A percentile compares a stretch with the other conserved stretches of the same genome.
phyloP scores from a whole-genome alignment of 2,888 invertebrate genomes.

The Gerris lacustris region DNA sequence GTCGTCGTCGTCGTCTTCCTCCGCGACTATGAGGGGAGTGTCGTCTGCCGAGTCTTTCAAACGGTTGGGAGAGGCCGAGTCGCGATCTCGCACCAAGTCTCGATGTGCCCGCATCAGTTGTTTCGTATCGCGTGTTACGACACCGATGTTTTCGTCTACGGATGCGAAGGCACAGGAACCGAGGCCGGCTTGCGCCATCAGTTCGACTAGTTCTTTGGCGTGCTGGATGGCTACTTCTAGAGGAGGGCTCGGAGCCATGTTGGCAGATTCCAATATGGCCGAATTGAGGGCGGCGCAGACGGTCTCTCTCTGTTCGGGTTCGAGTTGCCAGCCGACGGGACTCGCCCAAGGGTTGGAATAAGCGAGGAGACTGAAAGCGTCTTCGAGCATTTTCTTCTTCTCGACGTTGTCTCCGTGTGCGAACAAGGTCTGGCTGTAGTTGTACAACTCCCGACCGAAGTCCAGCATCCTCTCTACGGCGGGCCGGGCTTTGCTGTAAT shows the following conservation, averaged over 20 bases:
- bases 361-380: slow-evolving; percentile 93
- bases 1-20: neutral
- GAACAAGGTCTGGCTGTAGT: slow-evolving; percentile 73
- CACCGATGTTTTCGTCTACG: slow-evolving; percentile 58
- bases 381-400: slow-evolving; percentile 88
- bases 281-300: slow-evolving; percentile 94
- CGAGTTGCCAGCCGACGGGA: slow-evolving; percentile 90
- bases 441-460: slow-evolving; percentile 85
- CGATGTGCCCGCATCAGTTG: neutral
- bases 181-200: slow-evolving; percentile 80
- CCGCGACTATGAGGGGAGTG: neutral
- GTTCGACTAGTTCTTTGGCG: slow-evolving; percentile 71
- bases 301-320: slow-evolving; percentile 85
- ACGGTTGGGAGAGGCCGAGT: neutral
- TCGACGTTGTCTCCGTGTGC: slow-evolving; percentile 67
- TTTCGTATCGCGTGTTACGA: slow-evolving; percentile 34
- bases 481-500: slow-evolving; percentile 41
- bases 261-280: slow-evolving; percentile 89
- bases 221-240: slow-evolving; percentile 86
- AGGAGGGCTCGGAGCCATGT: slow-evolving; percentile 80
- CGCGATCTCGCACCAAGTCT: neutral
- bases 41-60: neutral
- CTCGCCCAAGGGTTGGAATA: slow-evolving; percentile 97
- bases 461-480: slow-evolving; percentile 88
- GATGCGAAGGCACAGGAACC: slow-evolving; percentile 93